A percentile compares a stretch with the other conserved stretches of the same genome.
These are phyloP conservation scores for Lasaia peninsularis DNA, from an alignment of 1,140 invertebrate species.

Conservation along the genomic window DNA sequence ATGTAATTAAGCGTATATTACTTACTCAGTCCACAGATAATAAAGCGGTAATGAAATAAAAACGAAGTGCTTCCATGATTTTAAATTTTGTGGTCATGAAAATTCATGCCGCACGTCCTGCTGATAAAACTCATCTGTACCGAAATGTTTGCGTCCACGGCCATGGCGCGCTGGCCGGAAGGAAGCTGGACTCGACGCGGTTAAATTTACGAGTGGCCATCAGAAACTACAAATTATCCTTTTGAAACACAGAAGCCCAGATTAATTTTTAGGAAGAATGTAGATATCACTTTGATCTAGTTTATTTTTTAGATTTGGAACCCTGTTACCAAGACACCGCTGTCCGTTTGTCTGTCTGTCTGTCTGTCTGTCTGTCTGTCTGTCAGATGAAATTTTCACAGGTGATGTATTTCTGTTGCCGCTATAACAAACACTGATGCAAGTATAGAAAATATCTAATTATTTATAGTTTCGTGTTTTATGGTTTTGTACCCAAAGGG, in stretches of 20 bases:
- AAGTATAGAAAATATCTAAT: no score
- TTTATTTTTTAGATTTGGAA: no score
- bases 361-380: no score
- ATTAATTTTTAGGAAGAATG: no score
- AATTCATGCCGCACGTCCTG: constrained; percentile 3
- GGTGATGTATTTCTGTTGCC: no score
- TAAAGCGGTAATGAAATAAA: not conserved
- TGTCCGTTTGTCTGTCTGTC: no score
- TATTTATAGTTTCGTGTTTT: no score
- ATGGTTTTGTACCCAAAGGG: no score
- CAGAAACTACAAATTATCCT: not conserved
- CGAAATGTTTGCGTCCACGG: constrained; percentile 1
- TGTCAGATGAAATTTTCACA: no score
- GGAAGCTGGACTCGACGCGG: not conserved
- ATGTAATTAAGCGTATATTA: not conserved
- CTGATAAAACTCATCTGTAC: constrained; percentile 9
- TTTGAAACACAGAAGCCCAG: not conserved
- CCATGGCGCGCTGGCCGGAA: constrained; percentile 7
- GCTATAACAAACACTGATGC: no score
- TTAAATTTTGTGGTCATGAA: constrained; percentile 2
- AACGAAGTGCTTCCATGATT: not conserved
- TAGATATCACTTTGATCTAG: no score
- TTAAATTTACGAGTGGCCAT: not conserved
- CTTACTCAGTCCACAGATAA: not conserved
- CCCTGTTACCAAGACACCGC: no score